Conservation (phyloP, 2,113 vertebrate genomes). For the Tyrannus savana region DNA sequence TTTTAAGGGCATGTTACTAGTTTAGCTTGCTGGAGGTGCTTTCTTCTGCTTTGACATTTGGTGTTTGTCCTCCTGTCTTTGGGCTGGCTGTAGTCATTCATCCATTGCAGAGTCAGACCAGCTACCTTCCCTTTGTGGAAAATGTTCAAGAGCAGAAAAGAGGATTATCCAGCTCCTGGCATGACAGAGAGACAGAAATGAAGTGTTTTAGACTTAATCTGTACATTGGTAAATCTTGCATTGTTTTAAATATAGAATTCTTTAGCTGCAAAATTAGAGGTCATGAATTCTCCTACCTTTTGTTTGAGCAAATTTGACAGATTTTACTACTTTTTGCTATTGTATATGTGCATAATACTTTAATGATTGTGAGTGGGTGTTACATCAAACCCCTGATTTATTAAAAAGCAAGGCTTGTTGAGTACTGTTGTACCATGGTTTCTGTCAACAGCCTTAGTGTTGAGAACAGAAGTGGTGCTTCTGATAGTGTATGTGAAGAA, state of each 20-base stretch:
- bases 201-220: neutral
- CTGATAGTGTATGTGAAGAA: neutral
- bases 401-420: neutral
- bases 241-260: neutral
- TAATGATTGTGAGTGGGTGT: neutral
- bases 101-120: neutral
- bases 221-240: neutral
- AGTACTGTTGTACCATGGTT: neutral
- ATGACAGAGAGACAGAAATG: neutral
- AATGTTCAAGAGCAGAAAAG: neutral
- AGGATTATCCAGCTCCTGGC: neutral
- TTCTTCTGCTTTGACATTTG: neutral
- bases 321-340: neutral
- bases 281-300: neutral
- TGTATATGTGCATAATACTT: neutral
- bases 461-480: neutral
- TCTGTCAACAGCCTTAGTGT: neutral
- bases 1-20: neutral
- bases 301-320: neutral
- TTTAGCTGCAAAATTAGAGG: neutral
- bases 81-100: neutral
- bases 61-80: neutral
- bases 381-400: neutral
- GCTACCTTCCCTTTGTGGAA: fast-evolving
- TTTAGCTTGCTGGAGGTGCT: neutral